Percentiles rank a stretch among this genome's conserved stretches.
Conservation (phyloP, 2,797 vertebrate species). For the Distichodus sexfasciatus region DNA sequence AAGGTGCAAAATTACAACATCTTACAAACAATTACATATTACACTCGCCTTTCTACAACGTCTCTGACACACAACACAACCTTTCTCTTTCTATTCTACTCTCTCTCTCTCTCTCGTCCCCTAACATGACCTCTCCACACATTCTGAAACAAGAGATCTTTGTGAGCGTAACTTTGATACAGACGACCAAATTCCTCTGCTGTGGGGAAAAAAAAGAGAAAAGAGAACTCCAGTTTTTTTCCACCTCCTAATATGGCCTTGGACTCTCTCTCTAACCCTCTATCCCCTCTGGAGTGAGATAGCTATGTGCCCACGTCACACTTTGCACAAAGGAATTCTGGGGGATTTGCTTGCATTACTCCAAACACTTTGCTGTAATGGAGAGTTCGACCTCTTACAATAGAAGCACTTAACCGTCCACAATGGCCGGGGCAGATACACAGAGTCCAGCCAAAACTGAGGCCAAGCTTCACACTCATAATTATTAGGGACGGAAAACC, state of each 20-base stretch:
- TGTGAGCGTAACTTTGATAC: background rate
- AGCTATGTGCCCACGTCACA: background rate
- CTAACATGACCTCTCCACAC: background rate
- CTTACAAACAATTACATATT: background rate
- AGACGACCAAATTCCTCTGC: background rate
- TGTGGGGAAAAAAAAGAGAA: background rate
- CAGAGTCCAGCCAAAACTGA: too few species aligned
- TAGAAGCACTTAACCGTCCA: background rate
- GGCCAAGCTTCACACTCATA: too few species aligned
- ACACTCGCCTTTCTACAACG: too few species aligned
- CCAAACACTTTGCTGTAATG: background rate
- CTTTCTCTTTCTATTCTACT: background rate
- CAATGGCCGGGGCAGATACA: background rate
- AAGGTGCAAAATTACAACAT: background rate
- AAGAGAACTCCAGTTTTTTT: background rate
- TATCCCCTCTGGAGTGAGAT: background rate
- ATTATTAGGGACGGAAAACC: too few species aligned
- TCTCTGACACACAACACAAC: background rate
- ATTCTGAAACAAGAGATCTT: conserved; percentile 2
- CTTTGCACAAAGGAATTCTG: conserved; percentile 4
- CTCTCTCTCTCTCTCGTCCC: background rate
- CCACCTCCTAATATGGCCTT: background rate
- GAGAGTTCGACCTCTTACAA: background rate
- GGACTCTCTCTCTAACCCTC: background rate
- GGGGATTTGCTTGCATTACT: background rate